Conservation (phyloP, 23 tunicate genomes). For the Diplosoma virens region DNA sequence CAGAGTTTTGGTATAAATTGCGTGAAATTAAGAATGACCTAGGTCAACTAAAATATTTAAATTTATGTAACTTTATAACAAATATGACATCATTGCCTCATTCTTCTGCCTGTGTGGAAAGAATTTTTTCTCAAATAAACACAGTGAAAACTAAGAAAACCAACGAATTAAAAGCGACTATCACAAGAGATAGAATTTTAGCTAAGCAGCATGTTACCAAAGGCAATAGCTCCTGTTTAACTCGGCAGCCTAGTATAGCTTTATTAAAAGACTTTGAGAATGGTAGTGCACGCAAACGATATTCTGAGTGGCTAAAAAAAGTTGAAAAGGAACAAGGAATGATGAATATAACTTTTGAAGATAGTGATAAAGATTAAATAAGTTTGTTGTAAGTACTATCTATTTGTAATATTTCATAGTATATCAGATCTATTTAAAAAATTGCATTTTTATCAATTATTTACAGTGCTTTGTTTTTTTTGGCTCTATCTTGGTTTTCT, state of each 20-base stretch:
- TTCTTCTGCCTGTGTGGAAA: constrained; percentile 8
- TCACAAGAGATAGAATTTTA: neutral
- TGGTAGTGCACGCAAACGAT: neutral
- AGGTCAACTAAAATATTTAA: neutral
- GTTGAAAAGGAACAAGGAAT: too few species aligned
- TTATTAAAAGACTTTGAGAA: neutral
- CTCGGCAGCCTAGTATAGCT: neutral
- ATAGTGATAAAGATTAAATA: too few species aligned
- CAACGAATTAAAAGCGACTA: neutral
- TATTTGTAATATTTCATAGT: too few species aligned
- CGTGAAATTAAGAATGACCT: neutral
- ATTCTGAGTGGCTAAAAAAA: too few species aligned
- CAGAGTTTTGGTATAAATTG: neutral
- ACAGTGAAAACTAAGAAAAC: neutral
- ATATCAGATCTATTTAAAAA: too few species aligned
- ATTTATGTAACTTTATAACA: neutral
- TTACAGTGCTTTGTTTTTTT: too few species aligned
- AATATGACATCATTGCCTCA: neutral
- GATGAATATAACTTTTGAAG: too few species aligned
- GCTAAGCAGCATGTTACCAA: neutral
- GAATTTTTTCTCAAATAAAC: neutral
- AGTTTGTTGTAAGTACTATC: too few species aligned
- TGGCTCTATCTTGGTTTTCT: too few species aligned
- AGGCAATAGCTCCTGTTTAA: neutral
- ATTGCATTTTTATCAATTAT: too few species aligned